Evolutionary conservation across 2,888 invertebrate species (phyloP), one percentile per base, ranked within the genome.

Genomic region (Lumbricus terrestris): DNA sequence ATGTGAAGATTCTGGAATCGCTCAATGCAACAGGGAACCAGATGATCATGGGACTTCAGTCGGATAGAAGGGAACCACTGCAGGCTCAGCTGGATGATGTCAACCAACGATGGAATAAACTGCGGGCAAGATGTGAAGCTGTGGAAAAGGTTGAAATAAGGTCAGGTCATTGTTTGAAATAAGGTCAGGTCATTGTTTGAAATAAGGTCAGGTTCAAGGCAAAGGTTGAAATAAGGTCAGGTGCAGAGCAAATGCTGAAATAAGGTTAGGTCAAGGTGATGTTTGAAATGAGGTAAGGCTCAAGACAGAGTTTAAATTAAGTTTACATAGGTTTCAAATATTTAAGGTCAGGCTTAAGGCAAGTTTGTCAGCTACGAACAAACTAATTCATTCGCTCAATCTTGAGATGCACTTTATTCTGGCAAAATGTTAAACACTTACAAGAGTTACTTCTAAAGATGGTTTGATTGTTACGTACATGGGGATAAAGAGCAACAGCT

Each of bases 41-140:
- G 85, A 85, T 85, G 34, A 35, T 85, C 35, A 34, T 85, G 20
- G 85, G 85, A 35, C 35, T 85, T 34, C 34, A 85, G 34, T 35
- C 85, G n/a, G 85, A 85, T 23, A 33, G 20, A 35, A 85, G 15
- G n/a, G 35, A 33, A 35, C 29, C 85, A 37, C 8, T 85, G 13
- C 85, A 85, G 85, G 16, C 85, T 18, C 85, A 85, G 85, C 23
- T 85, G 35, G 37, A 85, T 23, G 85, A 85, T 35, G 13, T 85
- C 33, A 85, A 35, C 35, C 85, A 85, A 85, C 85, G 85, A 85
- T 85, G 85, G 85, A 85, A 85, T 23, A 34, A 85, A 8, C 85
- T 85, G 34, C 34, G 37, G 37, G 37, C 34, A 34, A 85, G 23
- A 37, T 85, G 85, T 85, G 37, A 85, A 85, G n/a, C 85, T 85